Evolutionary conservation across 1,140 invertebrate genomes (phyloP), one percentile per base, ranked within the genome.

Genomic region (Ceratoteleas bidentatus): DNA sequence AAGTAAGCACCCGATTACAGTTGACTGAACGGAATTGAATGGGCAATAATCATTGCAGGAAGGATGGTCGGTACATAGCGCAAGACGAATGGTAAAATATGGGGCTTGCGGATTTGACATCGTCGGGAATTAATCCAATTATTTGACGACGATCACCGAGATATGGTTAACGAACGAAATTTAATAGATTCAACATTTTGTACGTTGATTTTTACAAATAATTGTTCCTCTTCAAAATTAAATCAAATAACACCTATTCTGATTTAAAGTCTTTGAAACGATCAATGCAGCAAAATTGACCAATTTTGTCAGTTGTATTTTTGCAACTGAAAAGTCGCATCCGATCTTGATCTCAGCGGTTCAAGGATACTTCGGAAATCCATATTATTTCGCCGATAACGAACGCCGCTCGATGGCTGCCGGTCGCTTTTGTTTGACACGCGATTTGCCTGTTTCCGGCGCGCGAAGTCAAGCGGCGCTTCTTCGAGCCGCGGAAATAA

Each of bases 11-110:
- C 52, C 69, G 77, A 72, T 79, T 83, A 70, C 75, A 72, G 60
- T 61, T 75, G 74, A 83, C 81, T 81, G 77, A 81, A 49, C 56
- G 77, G 54, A 60, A 83, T 81, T 72, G 72, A 80, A 85, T 83
- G 78, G 81, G 69, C 70, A 85, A 83, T 85, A 81, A 85, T 81
- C 76, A 85, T 58, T 45, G 45, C 50, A 61, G 60, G 47, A 65
- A 78, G 61, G 52, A 68, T 57, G 50, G 38, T 40, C 54, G 54
- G 73, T 73, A 68, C 50, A 62, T 65, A 70, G 66, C 49, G 47
- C 36, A 8, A 38, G 38, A 68, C 34, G 65, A 43, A 68, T 61
- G 40, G 50, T 40, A 60, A 62, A 80, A 80, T 40, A 34, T 15
- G 13, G 45, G 62, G 45, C 34, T 72, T 65, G 58, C 16, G 24